Base-by-base conservation (phyloP, 1,140 invertebrate genomes). In the Drosophila albomicans region DNA sequence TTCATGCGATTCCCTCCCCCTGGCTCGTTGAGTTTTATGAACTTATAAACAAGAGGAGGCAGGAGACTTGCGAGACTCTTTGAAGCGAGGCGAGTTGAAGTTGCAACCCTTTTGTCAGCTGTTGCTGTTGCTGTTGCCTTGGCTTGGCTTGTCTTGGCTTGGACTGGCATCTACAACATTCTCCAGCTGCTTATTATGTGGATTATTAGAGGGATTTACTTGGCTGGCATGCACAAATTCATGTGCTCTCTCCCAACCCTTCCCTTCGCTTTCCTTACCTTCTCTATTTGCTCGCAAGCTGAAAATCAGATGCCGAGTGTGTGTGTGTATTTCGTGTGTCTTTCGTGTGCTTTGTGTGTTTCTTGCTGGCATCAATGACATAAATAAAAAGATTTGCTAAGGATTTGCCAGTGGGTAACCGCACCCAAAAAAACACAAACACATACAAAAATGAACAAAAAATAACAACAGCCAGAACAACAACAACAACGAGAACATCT, bases 121-220 rank as follows among this genome's bases (percentile, higher is more conserved):
- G 85, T 51, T 61, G 78, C 74, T 70, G 61, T 5, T 51, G 15
- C 7, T 25, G 15, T n/a, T 16, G 10, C 16, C 20, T 8, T 8
- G 3, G 20, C 16, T 16, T 28, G 10, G 25, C 20, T 48, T 7
- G 15, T 16, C 15, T 48, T 15, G 7, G 8, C 46, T 8, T 13
- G 5, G 15, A 48, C 46, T 48, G 20, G 25, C 25, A 28, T 11
- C 49, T 51, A 51, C 30, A 54, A 11, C 54, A 41, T 57, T 65
- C 80, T 82, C 52, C 65, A 81, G 73, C 67, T 82, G 82, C 88
- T 87, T 91, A 84, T 88, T 91, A 91, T 88, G 80, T 91, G 88
- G 88, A 91, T 91, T 91, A 91, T 91, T 91, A 91, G 88, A 91
- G 78, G 88, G 88, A 91, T 91, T 91, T 91, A 81, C 84, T 78